Evolutionary conservation across 2,113 vertebrate species (phyloP), one percentile per base, ranked within the genome.

Genomic region (Hassar affinis): DNA sequence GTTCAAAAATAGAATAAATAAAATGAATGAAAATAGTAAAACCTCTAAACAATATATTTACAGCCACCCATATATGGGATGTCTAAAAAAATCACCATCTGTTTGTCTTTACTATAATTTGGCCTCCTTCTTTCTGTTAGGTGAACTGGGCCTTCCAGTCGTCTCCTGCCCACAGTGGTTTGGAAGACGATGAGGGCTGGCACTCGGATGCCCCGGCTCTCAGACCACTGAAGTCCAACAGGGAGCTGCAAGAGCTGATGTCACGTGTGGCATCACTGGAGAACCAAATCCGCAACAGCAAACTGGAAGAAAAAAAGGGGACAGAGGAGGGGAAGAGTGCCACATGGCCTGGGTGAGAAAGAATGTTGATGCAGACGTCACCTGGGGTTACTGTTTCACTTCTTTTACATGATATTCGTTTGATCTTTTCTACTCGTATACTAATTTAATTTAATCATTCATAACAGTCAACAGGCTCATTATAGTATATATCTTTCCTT

Each of bases 171-270:
- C 95, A 91, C 20, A 95, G 95, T 20, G 93, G 93, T 52, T 93
- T 92, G 0, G 96, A 98, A 0, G 96, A 98, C 38, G 97, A 98
- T 0, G 97, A 99, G 81, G 96, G 94, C 80, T 99, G 97, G 96
- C 94, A 97, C 88, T 98, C 97, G 0, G 97, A 99, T 0, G 0
- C 89, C 84, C 64, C 88, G 91, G 54, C 90, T 90, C 0, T 51
- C 6, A 52, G 90, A 93, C 0, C 89, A 62, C 85, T 94, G 71
- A 93, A 90, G 69, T 91, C 95, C 0, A 94, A 90, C 84, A 92
- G 82, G 0, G 95, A 97, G 85, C 95, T 98, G 72, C 93, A 96
- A 80, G 94, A 92, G 69, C 93, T 99, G 84, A 89, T 96, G 89
- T 93, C 90, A 49, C 94, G 97, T 0, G 97, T 99, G 0, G 80